phyloP scores from a whole-genome alignment of 2,888 invertebrate species.

The Lycia hirtaria region DNA sequence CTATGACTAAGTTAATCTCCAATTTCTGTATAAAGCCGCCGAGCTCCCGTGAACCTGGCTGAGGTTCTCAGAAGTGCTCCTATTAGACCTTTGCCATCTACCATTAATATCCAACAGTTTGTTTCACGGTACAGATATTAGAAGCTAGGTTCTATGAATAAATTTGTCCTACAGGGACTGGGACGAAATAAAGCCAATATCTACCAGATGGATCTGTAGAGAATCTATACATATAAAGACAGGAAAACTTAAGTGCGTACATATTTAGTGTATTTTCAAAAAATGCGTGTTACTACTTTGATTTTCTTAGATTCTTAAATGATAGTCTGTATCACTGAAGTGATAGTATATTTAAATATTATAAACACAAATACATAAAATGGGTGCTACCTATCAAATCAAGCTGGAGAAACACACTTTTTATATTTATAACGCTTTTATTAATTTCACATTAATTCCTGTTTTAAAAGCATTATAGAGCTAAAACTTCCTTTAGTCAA shows the following conservation, averaged over 20 bases:
- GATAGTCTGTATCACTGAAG: no score
- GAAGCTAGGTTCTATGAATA: slow-evolving; percentile 21
- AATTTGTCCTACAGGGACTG: slow-evolving; percentile 15
- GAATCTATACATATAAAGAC: background rate
- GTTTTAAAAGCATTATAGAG: background rate
- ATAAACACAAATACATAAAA: no score
- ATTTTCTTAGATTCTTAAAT: no score
- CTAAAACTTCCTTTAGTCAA: background rate
- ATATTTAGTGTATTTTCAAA: no score
- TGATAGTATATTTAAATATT: no score
- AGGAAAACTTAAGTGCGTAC: no score
- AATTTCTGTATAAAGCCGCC: no score
- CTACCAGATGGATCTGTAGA: background rate
- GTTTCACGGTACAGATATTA: slow-evolving; percentile 21
- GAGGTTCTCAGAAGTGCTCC: background rate
- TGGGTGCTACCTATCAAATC: no score
- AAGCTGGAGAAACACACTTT: no score
- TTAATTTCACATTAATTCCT: background rate
- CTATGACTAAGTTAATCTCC: background rate
- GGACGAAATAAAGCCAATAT: background rate
- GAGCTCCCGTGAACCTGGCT: background rate
- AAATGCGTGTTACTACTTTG: no score
- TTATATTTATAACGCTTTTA: no score
- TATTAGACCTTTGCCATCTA: slow-evolving; percentile 1
- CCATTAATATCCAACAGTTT: slow-evolving; percentile 22